A percentile compares a stretch with the other conserved stretches of the same genome.
Evolutionary conservation across 1,140 invertebrate species (phyloP).

Genomic region (Xylocopa sonorina): DNA sequence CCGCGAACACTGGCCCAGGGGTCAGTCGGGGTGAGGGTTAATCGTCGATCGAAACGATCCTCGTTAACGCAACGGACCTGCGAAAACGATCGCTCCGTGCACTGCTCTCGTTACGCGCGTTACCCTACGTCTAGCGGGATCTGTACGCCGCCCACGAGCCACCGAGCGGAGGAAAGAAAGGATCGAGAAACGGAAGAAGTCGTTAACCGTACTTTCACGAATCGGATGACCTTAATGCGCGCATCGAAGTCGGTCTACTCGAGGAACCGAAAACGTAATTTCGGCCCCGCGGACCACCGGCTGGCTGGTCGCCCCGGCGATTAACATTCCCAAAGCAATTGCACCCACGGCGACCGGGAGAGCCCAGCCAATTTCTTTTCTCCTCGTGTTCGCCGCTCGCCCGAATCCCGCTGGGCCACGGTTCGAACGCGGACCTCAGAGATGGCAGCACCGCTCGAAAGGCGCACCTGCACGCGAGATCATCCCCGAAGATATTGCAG

Average conservation of each 20-base stretch:
- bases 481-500: conserved; percentile 47
- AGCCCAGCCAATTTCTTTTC: conserved; percentile 74
- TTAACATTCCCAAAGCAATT: conserved; percentile 78
- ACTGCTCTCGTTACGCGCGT: conserved; percentile 48
- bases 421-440: conserved; percentile 22
- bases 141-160: too few species aligned
- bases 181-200: conserved; percentile 39
- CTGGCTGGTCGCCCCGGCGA: conserved; percentile 64
- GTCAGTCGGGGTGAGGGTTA: conserved; percentile 77
- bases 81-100: conserved; percentile 48
- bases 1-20: conserved; percentile 76
- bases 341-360: conserved; percentile 70
- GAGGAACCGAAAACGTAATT: conserved; percentile 66
- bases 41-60: conserved; percentile 80
- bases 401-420: conserved; percentile 19
- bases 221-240: conserved; percentile 59
- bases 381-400: conserved; percentile 3
- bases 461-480: not conserved
- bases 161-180: conserved; percentile 15
- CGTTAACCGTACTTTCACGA: conserved; percentile 42
- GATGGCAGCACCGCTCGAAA: conserved; percentile 71
- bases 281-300: conserved; percentile 70
- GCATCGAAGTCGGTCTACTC: conserved; percentile 25
- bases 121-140: conserved; percentile 24
- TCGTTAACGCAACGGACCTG: conserved; percentile 75